These are phyloP conservation scores for Tetrax tetrax DNA, from an alignment of 2,113 vertebrate species.

Conservation along the genomic window DNA sequence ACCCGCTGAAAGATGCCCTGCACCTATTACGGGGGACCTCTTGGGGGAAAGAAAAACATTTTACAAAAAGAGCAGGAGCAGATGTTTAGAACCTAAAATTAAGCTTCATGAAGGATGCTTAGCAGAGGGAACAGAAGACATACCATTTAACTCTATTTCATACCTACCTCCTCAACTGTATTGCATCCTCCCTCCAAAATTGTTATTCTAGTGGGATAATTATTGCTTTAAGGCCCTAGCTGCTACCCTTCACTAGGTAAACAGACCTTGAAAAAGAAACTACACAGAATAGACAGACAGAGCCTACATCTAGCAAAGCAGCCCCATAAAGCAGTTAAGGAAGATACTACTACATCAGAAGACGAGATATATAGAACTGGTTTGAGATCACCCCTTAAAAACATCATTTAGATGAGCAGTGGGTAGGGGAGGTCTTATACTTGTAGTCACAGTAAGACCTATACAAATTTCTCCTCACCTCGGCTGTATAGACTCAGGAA, in stretches of 20 bases:
- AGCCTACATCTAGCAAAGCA: background rate
- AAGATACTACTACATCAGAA: background rate
- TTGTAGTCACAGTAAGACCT: background rate
- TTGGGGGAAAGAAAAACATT: background rate
- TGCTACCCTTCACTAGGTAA: background rate
- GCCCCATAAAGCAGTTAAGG: background rate
- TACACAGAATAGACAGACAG: background rate
- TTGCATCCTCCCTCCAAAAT: accelerated
- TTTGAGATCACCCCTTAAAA: background rate
- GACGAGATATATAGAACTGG: background rate
- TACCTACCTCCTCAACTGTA: background rate
- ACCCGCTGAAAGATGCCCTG: background rate
- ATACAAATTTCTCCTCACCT: background rate
- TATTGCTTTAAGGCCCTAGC: background rate
- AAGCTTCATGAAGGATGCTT: background rate
- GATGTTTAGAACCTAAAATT: background rate
- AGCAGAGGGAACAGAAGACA: background rate
- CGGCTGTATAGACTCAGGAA: background rate
- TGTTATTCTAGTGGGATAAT: background rate
- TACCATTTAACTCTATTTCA: background rate
- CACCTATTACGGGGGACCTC: background rate
- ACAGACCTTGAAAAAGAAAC: background rate
- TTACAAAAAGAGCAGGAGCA: background rate
- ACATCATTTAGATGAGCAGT: background rate
- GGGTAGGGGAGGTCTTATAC: background rate